These are phyloP conservation scores for Actenoides lindsayi DNA, from an alignment of 2,113 vertebrate genomes.

Conservation along the genomic window DNA sequence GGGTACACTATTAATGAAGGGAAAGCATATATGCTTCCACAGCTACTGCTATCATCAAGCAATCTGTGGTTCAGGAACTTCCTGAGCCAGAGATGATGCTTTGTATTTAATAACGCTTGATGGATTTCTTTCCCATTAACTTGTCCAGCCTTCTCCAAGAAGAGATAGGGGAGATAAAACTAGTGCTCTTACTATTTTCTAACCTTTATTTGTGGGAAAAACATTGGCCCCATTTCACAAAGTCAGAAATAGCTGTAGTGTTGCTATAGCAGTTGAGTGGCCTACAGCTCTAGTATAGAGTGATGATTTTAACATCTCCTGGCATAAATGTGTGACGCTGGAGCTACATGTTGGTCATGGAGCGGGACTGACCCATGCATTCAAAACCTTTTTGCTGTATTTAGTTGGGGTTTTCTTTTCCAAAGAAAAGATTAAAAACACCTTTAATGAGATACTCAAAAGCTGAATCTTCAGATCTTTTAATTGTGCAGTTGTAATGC, in stretches of 20 bases:
- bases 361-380: neutral
- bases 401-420: neutral
- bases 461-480: neutral
- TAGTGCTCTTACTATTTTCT: neutral
- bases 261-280: neutral
- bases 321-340: neutral
- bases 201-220: neutral
- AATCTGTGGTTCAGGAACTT: neutral
- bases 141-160: neutral
- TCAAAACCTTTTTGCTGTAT: neutral
- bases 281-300: neutral
- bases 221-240: neutral
- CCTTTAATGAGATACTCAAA: neutral
- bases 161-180: neutral
- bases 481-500: neutral
- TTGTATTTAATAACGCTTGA: neutral
- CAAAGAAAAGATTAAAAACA: neutral
- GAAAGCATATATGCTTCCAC: neutral
- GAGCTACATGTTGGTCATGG: neutral
- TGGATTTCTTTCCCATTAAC: slow-evolving; percentile 1
- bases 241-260: neutral
- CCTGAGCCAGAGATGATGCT: neutral
- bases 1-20: neutral
- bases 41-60: neutral
- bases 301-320: neutral